Evolutionary conservation across 2,113 vertebrate species (phyloP), one percentile per base, ranked within the genome.

Genomic region (Lasiurus borealis): DNA sequence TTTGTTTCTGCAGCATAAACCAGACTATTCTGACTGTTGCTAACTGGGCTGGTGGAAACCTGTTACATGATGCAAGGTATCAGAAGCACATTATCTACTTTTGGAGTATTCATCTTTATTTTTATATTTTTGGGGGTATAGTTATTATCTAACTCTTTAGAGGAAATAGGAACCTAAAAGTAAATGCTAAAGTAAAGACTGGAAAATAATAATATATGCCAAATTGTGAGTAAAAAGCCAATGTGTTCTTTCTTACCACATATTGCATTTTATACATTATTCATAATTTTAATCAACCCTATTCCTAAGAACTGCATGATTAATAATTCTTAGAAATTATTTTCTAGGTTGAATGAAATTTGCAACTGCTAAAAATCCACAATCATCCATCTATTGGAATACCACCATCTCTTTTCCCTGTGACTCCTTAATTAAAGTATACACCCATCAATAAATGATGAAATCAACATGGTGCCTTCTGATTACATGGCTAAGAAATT

Each of bases 401-500:
- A 62, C 23, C 44, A 85, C 29, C 19, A 90, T 91, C 44, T 78
- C 21, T 31, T 91, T 89, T 76, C 59, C 14, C 86, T 90, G 8
- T 57, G 57, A 94, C n/a, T 57, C 31, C 36, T 88, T 83, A 76
- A 88, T 95, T 69, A 92, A 88, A 91, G 29, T 19, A 72, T n/a
- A 86, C 7, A 88, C n/a, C 54, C 14, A 44, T 80, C 36, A 57
- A 54, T 81, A 75, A 84, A 5, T 62, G 87, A 15, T 81, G 14
- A 97, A 97, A 89, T 93, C 57, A 91, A 62, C 80, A 88, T 59
- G 50, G 18, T 91, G 95, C 64, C 89, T 96, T 95, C 72, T 95
- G 48, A 94, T 93, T 92, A 85, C 16, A 48, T 40, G 6, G 6
- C 54, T 84, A 94, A 64, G 36, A 81, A 88, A 62, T 59, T 66